These are phyloP conservation scores for Phytoseiulus persimilis DNA, from an alignment of 2,888 invertebrate species.

Conservation along the genomic window DNA sequence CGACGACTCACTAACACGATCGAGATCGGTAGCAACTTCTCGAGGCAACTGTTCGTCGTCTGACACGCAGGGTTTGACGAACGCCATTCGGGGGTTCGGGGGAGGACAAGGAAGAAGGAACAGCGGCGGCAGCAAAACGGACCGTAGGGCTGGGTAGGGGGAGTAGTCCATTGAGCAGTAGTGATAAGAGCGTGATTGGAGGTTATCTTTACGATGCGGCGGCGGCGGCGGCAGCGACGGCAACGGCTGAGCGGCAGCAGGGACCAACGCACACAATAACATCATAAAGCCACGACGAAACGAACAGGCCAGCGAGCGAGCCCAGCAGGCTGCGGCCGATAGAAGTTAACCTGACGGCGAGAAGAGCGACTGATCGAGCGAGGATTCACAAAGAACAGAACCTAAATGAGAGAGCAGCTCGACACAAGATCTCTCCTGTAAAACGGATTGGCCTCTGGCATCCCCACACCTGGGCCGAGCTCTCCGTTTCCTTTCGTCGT, in stretches of 20 bases:
- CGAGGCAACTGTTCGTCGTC: neutral
- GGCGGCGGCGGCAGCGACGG: neutral
- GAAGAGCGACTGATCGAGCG: neutral
- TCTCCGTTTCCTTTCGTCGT: neutral
- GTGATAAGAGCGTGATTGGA: neutral
- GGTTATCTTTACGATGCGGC: constrained; percentile 5
- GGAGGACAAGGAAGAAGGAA: neutral
- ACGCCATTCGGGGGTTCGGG: neutral
- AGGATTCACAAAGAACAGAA: neutral
- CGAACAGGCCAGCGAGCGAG: neutral
- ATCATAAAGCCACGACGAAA: neutral
- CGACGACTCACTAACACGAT: neutral
- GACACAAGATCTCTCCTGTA: neutral
- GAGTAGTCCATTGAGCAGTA: neutral
- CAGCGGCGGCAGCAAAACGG: neutral
- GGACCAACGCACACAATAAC: neutral
- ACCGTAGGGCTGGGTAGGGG: neutral
- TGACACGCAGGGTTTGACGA: neutral
- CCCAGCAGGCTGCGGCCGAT: neutral
- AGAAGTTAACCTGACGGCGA: neutral
- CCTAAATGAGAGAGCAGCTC: neutral
- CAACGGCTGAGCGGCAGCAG: neutral
- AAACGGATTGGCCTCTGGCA: constrained; percentile 5
- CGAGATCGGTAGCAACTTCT: neutral
- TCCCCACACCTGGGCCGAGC: neutral